Evolutionary conservation across 2,113 vertebrate species (phyloP).

Genomic region (Petroica traversi): DNA sequence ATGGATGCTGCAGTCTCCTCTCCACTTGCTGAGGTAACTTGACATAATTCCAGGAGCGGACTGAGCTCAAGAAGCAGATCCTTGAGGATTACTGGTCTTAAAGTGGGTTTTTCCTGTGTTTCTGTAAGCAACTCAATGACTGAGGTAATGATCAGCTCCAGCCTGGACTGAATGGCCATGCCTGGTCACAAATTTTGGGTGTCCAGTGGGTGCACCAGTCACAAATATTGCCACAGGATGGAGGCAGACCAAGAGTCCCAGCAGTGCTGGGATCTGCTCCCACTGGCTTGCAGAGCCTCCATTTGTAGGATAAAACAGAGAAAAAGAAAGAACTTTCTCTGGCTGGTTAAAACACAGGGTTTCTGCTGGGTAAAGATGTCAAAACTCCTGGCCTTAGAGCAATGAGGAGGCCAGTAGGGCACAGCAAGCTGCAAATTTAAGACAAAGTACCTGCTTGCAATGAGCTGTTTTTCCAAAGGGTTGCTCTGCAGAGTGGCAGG

Average conservation of each 20-base stretch:
- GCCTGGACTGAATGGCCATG: not conserved
- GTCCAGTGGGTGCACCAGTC: not conserved
- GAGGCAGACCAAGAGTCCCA: not conserved
- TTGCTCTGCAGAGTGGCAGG: not conserved
- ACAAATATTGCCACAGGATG: not conserved
- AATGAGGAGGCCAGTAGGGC: not conserved
- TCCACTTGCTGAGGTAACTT: not conserved
- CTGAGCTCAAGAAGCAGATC: not conserved
- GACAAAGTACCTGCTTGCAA: not conserved
- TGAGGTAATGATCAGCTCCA: not conserved
- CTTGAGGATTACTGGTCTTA: not conserved
- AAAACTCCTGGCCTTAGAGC: not conserved
- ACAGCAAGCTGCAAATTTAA: not conserved
- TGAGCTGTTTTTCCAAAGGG: not conserved
- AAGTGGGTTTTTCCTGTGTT: not conserved
- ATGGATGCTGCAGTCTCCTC: not conserved
- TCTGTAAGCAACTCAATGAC: not conserved
- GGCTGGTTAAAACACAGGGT: not conserved
- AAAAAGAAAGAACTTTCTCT: not conserved
- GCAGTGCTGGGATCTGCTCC: not conserved
- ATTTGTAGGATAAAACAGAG: not conserved
- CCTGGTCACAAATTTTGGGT: not conserved
- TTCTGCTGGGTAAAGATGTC: not conserved
- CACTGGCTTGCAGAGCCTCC: not conserved
- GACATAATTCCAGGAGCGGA: not conserved